These are phyloP conservation scores for Spongilla lacustris DNA, from an alignment of 37 sponge, comb jelly and placozoan species.

Conservation along the genomic window DNA sequence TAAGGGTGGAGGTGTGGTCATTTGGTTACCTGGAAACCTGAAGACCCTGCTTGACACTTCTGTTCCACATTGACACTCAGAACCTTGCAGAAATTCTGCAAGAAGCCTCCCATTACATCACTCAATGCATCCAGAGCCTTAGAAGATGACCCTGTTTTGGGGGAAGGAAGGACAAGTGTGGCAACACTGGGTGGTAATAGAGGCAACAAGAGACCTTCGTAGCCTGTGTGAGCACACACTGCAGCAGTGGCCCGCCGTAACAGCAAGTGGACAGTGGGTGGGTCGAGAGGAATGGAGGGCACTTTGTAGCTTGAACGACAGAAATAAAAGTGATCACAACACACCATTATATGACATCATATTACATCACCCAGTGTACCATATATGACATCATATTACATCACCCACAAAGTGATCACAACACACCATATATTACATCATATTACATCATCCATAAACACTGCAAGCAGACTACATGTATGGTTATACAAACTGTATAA, in stretches of 20 bases:
- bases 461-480: too few relatives aligned
- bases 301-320: slow-evolving; percentile 10
- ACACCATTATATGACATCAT: too few relatives aligned
- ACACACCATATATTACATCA: too few relatives aligned
- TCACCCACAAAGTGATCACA: too few relatives aligned
- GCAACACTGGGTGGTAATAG: too few relatives aligned
- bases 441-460: too few relatives aligned
- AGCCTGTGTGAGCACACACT: slow-evolving; percentile 53
- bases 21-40: slow-evolving; percentile 47
- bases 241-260: slow-evolving; percentile 46
- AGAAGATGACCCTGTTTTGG: slow-evolving; percentile 28
- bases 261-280: slow-evolving; percentile 4
- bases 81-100: slow-evolving; percentile 32
- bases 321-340: background rate
- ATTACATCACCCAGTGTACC: too few relatives aligned
- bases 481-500: too few relatives aligned
- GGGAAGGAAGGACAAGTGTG: background rate
- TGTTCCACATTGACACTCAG: slow-evolving; percentile 47
- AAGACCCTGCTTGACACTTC: slow-evolving; percentile 1
- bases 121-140: slow-evolving; percentile 50
- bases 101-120: slow-evolving; percentile 59
- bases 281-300: slow-evolving; percentile 14
- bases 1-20: background rate
- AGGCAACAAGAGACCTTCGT: slow-evolving; percentile 23
- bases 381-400: too few relatives aligned